Percentiles rank a stretch among this genome's conserved stretches.
phyloP scores from a whole-genome alignment of 2,113 vertebrate genomes.

The Arvicanthis niloticus region DNA sequence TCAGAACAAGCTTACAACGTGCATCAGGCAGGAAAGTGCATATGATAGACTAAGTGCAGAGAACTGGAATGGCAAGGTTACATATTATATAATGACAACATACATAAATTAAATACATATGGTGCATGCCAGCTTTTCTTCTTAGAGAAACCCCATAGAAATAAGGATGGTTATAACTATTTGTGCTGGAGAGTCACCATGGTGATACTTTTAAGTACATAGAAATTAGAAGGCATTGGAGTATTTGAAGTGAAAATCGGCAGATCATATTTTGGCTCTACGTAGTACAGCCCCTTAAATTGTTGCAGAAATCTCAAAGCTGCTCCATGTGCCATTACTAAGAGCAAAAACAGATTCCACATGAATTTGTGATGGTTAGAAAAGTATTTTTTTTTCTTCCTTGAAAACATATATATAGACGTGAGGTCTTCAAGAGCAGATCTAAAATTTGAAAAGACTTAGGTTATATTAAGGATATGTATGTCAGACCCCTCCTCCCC shows the following conservation, averaged over 20 bases:
- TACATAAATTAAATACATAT: not conserved
- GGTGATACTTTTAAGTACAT: constrained; percentile 34
- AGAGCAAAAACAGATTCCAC: constrained; percentile 37
- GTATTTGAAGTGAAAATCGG: not conserved
- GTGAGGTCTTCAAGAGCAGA: not conserved
- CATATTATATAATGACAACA: not conserved
- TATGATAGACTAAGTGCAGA: constrained; percentile 28
- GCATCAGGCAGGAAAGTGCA: not conserved
- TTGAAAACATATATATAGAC: not conserved
- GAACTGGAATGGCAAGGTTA: constrained; percentile 45
- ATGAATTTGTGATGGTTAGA: not conserved
- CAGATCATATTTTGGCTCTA: not conserved
- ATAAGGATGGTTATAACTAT: constrained; percentile 28
- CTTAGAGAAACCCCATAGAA: constrained; percentile 26
- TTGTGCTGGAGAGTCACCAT: constrained; percentile 11
- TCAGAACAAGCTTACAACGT: constrained; percentile 34
- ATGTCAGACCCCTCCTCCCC: not conserved
- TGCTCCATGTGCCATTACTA: not conserved
- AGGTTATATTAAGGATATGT: not conserved
- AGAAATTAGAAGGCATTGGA: constrained; percentile 7
- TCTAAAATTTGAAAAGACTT: not conserved
- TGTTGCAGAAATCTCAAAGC: constrained; percentile 23
- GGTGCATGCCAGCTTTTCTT: not conserved
- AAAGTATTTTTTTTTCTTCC: not conserved
- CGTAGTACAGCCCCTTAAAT: constrained; percentile 26